Percentiles rank a stretch among this genome's conserved stretches.
Conservation (phyloP, 2,888 invertebrate species). For the Villa cingulata region DNA sequence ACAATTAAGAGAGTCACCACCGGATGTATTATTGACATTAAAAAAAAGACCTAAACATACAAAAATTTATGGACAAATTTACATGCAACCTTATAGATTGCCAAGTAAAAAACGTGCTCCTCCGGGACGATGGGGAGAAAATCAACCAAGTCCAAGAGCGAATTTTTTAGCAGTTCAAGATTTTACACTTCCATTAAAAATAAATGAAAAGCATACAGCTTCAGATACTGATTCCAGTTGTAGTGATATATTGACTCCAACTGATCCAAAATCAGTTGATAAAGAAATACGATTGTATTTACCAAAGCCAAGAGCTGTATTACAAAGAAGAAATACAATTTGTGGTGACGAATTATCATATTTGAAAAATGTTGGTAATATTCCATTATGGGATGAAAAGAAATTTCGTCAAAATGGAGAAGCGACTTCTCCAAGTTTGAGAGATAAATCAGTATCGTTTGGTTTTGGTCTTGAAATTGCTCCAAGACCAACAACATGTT, state of each 20-base stretch:
- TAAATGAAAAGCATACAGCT: conserved; percentile 28
- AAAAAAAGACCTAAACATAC: conserved; percentile 74
- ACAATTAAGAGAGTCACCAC: conserved; percentile 58
- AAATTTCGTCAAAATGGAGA: conserved; percentile 40
- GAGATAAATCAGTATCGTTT: conserved; percentile 67
- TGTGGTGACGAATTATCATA: conserved; percentile 60
- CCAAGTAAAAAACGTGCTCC: conserved; percentile 56
- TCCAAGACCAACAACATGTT: conserved; percentile 53
- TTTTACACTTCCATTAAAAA: conserved; percentile 44
- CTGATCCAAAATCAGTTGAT: conserved; percentile 28
- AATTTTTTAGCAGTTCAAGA: conserved; percentile 44
- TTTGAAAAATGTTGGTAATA: conserved; percentile 26
- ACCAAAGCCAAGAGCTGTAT: conserved; percentile 57
- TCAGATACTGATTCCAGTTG: conserved; percentile 40
- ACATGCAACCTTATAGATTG: conserved; percentile 53
- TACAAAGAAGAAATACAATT: conserved; percentile 75
- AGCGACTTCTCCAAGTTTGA: conserved; percentile 43
- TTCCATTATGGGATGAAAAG: conserved; percentile 59
- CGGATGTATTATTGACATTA: conserved; percentile 66
- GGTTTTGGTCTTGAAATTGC: conserved; percentile 58
- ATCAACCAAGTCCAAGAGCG: conserved; percentile 51
- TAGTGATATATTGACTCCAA: conserved; percentile 44
- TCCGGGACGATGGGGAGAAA: conserved; percentile 53
- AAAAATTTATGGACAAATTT: conserved; percentile 57
- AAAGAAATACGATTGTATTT: conserved; percentile 49